Base-by-base conservation (phyloP, 2,888 invertebrate species). In the Allacma fusca region DNA sequence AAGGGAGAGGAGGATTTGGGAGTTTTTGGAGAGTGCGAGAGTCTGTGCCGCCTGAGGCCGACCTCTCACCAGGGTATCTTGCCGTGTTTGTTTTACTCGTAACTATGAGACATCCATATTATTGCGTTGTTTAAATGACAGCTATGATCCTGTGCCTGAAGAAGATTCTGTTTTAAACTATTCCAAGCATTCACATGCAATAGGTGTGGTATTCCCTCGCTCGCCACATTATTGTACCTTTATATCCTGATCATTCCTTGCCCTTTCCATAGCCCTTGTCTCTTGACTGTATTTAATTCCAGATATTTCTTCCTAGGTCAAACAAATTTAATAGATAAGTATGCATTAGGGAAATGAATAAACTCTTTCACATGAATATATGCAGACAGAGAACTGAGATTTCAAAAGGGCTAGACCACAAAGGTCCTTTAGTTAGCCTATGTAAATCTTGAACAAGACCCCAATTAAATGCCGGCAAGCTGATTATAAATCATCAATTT, bases 71-170 rank as follows among this genome's bases (percentile, higher is more conserved):
- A 78, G 80, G 80, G 71, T 68, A 69, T 78, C 78, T 78, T 81
- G 79, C 80, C 78, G 78, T 81, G 81, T 81, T 81, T 81, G 81
- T 80, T 80, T 81, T 80, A 79, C 81, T 81, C 80, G 72, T 71
- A 75, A 78, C 73, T 76, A 78, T 76, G 72, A 80, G 81, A 80
- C 79, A 80, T 79, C 64, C 78, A 78, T 81, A 79, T 80, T 80
- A 79, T 80, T 79, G 65, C 76, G 74, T 76, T 79, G 75, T 77
- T 75, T 75, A 78, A 78, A 78, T 80, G 78, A 80, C 78, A 78
- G 78, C 74, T 73, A 67, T 62, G 73, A 75, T 72, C 68, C 70
- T 79, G 7, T 70, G 59, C 68, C 72, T 62, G 72, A 72, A 43
- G 75, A 76, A 79, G 73, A 76, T 62, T 70, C 76, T 69, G 57